Evolutionary conservation across 2,113 vertebrate genomes (phyloP), one percentile per base, ranked within the genome.

Genomic region (Anguilla japonica): DNA sequence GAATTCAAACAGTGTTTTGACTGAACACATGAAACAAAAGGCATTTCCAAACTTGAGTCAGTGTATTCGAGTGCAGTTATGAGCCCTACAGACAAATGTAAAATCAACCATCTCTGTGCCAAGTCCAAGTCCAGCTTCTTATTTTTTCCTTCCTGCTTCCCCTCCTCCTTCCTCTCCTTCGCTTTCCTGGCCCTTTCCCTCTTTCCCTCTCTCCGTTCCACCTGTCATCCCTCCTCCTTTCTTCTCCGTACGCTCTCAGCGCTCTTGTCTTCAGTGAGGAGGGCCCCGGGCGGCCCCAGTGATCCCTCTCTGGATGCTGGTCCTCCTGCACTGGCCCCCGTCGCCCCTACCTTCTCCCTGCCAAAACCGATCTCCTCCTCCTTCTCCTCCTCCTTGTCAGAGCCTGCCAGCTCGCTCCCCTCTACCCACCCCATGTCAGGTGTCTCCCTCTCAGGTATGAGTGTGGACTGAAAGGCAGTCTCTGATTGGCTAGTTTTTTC

Each of bases 281-380:
- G 89, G 88, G 90, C 93, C n/a, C 87, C 86, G 29, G 93, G 92
- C 88, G 91, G 91, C 90, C 92, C 91, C 63, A 82, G 88, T 87
- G 92, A 89, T 86, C 80, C 57, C 18, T n/a, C 26, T 53, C 41
- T 83, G 56, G 85, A 88, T 3, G 41, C 83, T 63, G 85, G 67
- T 80, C 60, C 78, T 81, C 88, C 90, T 78, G 63, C 87, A 60
- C 91, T 93, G 84, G 90, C 41, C 80, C n/a, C 18, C 53, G 89
- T 88, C 63, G 85, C 83, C n/a, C 82, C 80, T 15, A 53, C 87
- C 82, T 89, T 86, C 75, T 29, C 40, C 83, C 81, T 91, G 78
- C 87, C 89, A 8, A 91, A 86, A 87, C 71, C 89, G 29, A 22
- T 89, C 71, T 89, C 14, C 4, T 8, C 43, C 43, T 46, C 43